Evolutionary conservation across 2,888 invertebrate genomes (phyloP), one percentile per base, ranked within the genome.

Genomic region (Tortrix viridana): DNA sequence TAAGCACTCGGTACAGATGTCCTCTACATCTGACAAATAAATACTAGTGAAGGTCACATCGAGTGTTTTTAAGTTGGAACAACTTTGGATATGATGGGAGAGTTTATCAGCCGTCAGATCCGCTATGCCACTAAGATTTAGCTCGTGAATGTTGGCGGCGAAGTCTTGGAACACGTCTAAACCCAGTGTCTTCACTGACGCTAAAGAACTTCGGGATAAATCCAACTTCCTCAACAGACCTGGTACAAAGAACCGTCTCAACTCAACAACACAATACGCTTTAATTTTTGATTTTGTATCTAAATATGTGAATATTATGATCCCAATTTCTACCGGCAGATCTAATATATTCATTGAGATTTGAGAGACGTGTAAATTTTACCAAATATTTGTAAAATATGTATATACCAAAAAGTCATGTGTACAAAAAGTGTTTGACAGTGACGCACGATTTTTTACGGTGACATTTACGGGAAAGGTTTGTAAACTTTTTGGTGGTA

Each of bases 1-100:
- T 18, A 81, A 70, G 48, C 67, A 66, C 44, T 64, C 48, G 0
- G 79, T 75, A 53, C 79, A 80, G 43, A 81, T 69, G 9, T 75
- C 68, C 44, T 58, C 55, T 9, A 81, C 62, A 59, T 80, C 77
- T 12, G 73, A 65, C 52, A 82, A 55, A 48, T 75, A 76, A n/a
- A 81, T 74, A 1, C 74, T 70, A 2, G 81, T 81, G 46, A 75
- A 82, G 0, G 80, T 76, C n/a, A 82, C 50, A 41, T 82, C 81
- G 41, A 82, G 67, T 18, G 71, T 68, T 67, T 70, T 72, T 3
- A 82, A 60, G 16, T 72, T 71, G 1, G 62, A 50, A 49, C 80
- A 77, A 67, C 50, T 67, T 20, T 60, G 43, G 12, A 76, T 68
- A 48, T 74, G 68, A 0, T 69, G 69, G 58, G 70, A 70, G n/a